Evolutionary conservation across 2,888 invertebrate species (phyloP).

Genomic region (Lysandra coridon): DNA sequence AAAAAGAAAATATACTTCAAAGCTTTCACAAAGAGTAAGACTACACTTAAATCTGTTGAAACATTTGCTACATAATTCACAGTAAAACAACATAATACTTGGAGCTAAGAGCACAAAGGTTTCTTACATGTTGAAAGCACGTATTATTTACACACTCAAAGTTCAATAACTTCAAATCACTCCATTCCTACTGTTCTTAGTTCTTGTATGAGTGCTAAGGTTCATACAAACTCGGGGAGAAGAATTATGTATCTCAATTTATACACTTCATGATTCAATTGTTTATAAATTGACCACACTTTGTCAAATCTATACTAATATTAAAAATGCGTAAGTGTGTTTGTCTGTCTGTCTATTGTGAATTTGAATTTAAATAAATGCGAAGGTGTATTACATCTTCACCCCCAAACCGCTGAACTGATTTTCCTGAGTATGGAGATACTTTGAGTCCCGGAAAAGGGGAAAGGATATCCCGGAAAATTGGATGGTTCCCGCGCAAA

Average conservation of each 20-base stretch:
- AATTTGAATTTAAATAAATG: no score
- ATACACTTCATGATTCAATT: background rate
- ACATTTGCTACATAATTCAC: background rate
- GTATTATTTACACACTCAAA: constrained; percentile 16
- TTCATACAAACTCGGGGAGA: background rate
- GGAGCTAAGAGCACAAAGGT: constrained; percentile 11
- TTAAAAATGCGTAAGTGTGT: no score
- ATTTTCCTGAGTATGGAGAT: no score
- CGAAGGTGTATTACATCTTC: no score
- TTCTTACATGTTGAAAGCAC: constrained; percentile 10
- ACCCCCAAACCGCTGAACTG: no score
- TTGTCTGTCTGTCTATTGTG: no score
- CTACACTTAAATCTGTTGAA: background rate
- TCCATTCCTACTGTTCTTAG: background rate
- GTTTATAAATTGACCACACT: no score
- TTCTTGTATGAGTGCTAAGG: background rate
- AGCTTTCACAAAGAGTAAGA: background rate
- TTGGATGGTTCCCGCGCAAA: no score
- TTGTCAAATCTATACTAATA: no score
- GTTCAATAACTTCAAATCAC: constrained; percentile 16
- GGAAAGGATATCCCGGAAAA: no score
- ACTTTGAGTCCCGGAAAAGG: no score
- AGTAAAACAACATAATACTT: background rate
- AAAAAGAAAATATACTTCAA: background rate
- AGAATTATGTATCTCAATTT: background rate